A percentile compares a stretch with the other conserved stretches of the same genome.
Conservation (phyloP, 1,140 invertebrate genomes). For the Dreissena polymorpha region DNA sequence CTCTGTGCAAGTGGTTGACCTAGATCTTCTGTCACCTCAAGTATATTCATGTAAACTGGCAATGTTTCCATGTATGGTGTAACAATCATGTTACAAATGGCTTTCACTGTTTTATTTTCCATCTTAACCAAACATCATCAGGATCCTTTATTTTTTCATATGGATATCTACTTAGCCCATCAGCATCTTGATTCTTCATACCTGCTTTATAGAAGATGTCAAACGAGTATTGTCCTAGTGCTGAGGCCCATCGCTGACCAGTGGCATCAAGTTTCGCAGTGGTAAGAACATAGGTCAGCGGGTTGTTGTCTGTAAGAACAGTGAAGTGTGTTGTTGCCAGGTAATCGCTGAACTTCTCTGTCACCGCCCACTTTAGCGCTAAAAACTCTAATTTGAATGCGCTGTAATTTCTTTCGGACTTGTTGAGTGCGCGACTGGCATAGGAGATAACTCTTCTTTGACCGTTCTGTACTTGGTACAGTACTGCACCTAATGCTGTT, state of each 20-base stretch:
- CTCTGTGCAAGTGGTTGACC: too few species aligned
- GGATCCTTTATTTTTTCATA: background rate
- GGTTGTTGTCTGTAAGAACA: background rate
- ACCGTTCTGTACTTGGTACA: constrained; percentile 22
- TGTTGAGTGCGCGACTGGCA: constrained; percentile 49
- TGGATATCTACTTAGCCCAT: constrained; percentile 1
- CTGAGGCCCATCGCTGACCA: constrained; percentile 5
- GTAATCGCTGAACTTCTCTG: constrained; percentile 62
- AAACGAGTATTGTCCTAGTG: background rate
- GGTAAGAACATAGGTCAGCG: background rate
- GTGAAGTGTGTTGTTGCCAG: constrained; percentile 11
- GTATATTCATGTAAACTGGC: too few species aligned
- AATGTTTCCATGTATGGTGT: too few species aligned
- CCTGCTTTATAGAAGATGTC: background rate
- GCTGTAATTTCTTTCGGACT: constrained; percentile 46
- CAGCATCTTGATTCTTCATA: constrained; percentile 15
- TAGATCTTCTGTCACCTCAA: too few species aligned
- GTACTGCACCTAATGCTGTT: background rate
- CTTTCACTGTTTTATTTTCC: too few species aligned
- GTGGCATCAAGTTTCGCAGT: constrained; percentile 9
- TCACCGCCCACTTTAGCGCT: constrained; percentile 31
- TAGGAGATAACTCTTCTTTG: constrained; percentile 46
- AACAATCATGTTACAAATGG: too few species aligned
- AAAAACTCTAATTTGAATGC: constrained; percentile 43
- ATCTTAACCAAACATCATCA: too few species aligned